Percentiles rank a stretch among this genome's conserved stretches.
Evolutionary conservation across 1,140 invertebrate genomes (phyloP).

Genomic region (Meloidogyne floridensis): DNA sequence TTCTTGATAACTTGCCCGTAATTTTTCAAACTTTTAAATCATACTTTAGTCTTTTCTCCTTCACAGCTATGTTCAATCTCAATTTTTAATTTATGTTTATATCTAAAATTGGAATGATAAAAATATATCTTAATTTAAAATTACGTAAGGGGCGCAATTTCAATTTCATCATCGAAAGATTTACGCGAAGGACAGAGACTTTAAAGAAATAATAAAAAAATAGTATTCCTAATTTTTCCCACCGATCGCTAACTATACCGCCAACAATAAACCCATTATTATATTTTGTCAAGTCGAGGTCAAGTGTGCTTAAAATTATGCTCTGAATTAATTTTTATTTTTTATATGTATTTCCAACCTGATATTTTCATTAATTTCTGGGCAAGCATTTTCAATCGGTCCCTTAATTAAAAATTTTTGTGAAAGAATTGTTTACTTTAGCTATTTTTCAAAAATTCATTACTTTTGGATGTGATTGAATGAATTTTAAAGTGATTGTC

Average conservation of each 20-base stretch:
- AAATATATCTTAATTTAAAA: background rate
- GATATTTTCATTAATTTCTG: background rate
- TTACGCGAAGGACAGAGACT: background rate
- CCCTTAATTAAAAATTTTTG: background rate
- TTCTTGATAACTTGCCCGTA: too few relatives aligned
- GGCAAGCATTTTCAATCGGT: background rate
- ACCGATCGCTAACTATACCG: background rate
- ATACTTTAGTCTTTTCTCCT: background rate
- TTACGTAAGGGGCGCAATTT: background rate
- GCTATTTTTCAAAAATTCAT: background rate
- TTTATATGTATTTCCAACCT: background rate
- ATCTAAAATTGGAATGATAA: background rate
- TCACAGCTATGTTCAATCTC: slow-evolving; percentile 2
- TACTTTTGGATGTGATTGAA: background rate
- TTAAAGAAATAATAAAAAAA: background rate
- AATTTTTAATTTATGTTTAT: background rate
- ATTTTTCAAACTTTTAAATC: background rate
- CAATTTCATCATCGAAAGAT: background rate
- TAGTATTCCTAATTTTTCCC: background rate
- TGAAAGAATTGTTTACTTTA: background rate
- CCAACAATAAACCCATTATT: background rate
- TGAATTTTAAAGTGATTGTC: background rate
- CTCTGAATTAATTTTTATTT: too few relatives aligned
- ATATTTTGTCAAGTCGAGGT: background rate
- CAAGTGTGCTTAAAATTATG: background rate